Base-by-base conservation (phyloP, 2,113 vertebrate species). In the Tangachromis dhanisi region DNA sequence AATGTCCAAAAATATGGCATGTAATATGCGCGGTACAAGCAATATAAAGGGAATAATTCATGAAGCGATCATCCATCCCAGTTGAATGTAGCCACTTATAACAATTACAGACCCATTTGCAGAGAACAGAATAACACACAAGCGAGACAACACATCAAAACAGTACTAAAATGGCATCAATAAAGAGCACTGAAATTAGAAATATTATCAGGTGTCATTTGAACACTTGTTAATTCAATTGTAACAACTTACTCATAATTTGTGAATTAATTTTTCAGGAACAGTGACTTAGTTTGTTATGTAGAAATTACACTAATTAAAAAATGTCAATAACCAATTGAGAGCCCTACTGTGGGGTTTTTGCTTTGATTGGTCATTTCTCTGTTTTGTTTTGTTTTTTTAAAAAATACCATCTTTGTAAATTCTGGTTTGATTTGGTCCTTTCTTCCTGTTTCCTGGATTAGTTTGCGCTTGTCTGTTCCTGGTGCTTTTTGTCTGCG, bases 1-100 rank as follows among this genome's bases (percentile, higher is more conserved):
- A 57, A 45, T 40, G 13, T 59, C 21, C 33, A 86, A 59, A 86
- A 86, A 49, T 29, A 90, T 24, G 13, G 31, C 35, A 57, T 85
- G 42, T 49, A 71, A 55, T 78, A 81, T 76, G 76, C 5, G 6
- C 3, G 6, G 19, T 29, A 57, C 9, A 59, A 89, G 83, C 35
- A 61, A 63, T 45, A 79, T 31, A 35, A 88, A 45, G 42, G 33
- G 45, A 59, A 78, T 68, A 7, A 82, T 61, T 87, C 35, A 86
- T 84, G 59, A 68, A 49, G 31, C 3, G 9, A 42, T 71, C 55
- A 89, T 76, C 68, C 68, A 86, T 88, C 57, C 21, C 80, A 49
- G 47, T 40, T 88, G 47, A 92, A 84, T 92, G 45, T 26, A 86
- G 73, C 61, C 61, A 89, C 86, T 91, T 90, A 89, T 80, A 38